Evolutionary conservation across 1,140 invertebrate genomes (phyloP).

Genomic region (Drosophila punjabiensis): DNA sequence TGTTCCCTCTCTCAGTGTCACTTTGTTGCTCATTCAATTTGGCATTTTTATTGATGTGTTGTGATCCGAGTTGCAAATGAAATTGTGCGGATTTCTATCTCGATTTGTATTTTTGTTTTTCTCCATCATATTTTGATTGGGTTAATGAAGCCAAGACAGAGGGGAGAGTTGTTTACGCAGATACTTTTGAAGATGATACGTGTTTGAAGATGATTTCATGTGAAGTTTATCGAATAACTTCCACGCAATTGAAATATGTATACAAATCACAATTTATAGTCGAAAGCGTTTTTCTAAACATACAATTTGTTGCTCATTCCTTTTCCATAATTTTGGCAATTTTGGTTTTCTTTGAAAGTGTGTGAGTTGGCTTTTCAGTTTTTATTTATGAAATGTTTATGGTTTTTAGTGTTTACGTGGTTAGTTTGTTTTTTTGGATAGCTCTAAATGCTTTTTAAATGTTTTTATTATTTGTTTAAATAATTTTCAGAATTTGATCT

Average conservation of each 20-base stretch:
- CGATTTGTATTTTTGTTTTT: slow-evolving; percentile 30
- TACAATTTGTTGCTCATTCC: background rate
- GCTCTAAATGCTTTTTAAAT: no score
- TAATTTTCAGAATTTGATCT: background rate
- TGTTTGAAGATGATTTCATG: slow-evolving; percentile 7
- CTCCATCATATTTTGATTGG: slow-evolving; percentile 19
- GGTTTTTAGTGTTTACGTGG: background rate
- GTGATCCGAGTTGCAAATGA: slow-evolving; percentile 50
- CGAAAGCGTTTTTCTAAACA: slow-evolving; percentile 1
- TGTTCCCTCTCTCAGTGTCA: background rate
- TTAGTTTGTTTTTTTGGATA: background rate
- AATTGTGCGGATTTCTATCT: slow-evolving; percentile 35
- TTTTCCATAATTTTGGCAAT: background rate
- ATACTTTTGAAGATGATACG: slow-evolving; percentile 23
- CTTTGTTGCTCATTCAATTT: slow-evolving; percentile 56
- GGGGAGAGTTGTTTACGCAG: slow-evolving; percentile 20
- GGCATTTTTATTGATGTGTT: slow-evolving; percentile 78
- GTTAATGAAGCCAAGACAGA: slow-evolving; percentile 28
- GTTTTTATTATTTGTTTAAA: background rate
- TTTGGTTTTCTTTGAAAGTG: background rate
- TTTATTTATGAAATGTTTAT: background rate
- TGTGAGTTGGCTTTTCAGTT: background rate
- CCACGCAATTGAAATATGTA: slow-evolving; percentile 1
- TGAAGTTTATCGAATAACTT: slow-evolving; percentile 19
- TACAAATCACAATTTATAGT: background rate